phyloP scores from a whole-genome alignment of 1,140 invertebrate species.

The Drosophila punjabiensis region DNA sequence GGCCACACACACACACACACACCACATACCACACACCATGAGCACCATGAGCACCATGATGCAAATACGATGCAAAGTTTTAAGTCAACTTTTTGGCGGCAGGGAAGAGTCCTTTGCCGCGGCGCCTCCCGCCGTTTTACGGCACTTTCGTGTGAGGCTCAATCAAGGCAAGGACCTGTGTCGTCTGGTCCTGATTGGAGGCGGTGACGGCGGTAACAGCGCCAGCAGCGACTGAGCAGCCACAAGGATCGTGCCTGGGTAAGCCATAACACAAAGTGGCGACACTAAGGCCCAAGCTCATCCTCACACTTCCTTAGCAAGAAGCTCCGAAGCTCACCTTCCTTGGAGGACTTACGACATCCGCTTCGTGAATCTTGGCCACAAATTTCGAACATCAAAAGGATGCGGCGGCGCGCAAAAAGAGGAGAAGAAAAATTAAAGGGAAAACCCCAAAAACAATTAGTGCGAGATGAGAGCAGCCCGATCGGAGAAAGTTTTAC shows the following conservation, averaged over 20 bases:
- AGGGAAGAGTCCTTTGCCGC: background rate
- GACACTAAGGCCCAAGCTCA: slow-evolving; percentile 39
- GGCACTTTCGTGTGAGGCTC: slow-evolving; percentile 39
- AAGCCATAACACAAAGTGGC: slow-evolving; percentile 67
- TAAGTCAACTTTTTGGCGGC: slow-evolving; percentile 15
- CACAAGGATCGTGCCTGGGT: slow-evolving; percentile 67
- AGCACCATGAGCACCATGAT: slow-evolving; percentile 4
- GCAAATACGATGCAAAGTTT: slow-evolving; percentile 27
- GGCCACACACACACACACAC: background rate
- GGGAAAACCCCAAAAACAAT: slow-evolving; percentile 38
- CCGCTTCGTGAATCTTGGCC: slow-evolving; percentile 37
- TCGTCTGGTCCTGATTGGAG: slow-evolving; percentile 35
- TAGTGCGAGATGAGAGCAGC: slow-evolving; percentile 12
- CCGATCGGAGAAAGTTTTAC: background rate
- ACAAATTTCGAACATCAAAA: slow-evolving; percentile 58
- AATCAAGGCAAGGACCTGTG: slow-evolving; percentile 39
- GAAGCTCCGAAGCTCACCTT: slow-evolving; percentile 13
- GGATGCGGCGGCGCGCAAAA: slow-evolving; percentile 7
- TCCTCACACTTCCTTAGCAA: slow-evolving; percentile 7
- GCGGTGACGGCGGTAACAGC: background rate
- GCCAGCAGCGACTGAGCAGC: slow-evolving; percentile 15
- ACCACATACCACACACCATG: no score
- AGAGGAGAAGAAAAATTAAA: slow-evolving; percentile 3
- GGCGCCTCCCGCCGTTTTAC: slow-evolving; percentile 17
- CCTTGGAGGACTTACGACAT: slow-evolving; percentile 32